A percentile compares a stretch with the other conserved stretches of the same genome.
Evolutionary conservation across 2,888 invertebrate genomes (phyloP).

Genomic region (Caenorhabditis drosophilae): DNA sequence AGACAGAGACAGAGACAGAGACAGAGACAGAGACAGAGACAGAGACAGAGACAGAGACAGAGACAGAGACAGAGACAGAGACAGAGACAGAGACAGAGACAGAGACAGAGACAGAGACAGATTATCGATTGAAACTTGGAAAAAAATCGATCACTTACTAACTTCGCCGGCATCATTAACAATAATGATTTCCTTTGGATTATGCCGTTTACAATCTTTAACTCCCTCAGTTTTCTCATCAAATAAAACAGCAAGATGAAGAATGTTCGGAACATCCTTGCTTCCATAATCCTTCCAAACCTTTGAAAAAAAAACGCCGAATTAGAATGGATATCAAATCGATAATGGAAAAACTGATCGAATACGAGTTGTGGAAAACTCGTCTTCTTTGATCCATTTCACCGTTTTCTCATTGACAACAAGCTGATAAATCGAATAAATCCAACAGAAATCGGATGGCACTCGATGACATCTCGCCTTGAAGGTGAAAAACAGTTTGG

Average conservation of each 20-base stretch:
- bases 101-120: no score
- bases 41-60: no score
- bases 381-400: conserved; percentile 15
- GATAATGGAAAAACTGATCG: conserved; percentile 1
- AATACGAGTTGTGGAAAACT: conserved; percentile 15
- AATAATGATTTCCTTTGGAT: conserved; percentile 1
- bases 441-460: conserved; percentile 28
- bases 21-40: no score
- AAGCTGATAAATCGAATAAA: conserved; percentile 30
- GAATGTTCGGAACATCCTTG: conserved; percentile 14
- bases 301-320: no score
- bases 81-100: no score
- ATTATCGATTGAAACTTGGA: no score
- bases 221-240: neutral
- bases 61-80: no score
- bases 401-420: conserved; percentile 1
- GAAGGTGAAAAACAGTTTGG: conserved; percentile 19
- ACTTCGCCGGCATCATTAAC: conserved; percentile 24
- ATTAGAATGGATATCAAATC: neutral
- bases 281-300: conserved; percentile 13
- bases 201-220: conserved; percentile 6
- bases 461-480: conserved; percentile 12
- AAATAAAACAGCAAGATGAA: conserved; percentile 14
- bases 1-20: no score
- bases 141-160: conserved; percentile 9